Evolutionary conservation across 2,888 invertebrate genomes (phyloP).

Genomic region (Celastrina argiolus): DNA sequence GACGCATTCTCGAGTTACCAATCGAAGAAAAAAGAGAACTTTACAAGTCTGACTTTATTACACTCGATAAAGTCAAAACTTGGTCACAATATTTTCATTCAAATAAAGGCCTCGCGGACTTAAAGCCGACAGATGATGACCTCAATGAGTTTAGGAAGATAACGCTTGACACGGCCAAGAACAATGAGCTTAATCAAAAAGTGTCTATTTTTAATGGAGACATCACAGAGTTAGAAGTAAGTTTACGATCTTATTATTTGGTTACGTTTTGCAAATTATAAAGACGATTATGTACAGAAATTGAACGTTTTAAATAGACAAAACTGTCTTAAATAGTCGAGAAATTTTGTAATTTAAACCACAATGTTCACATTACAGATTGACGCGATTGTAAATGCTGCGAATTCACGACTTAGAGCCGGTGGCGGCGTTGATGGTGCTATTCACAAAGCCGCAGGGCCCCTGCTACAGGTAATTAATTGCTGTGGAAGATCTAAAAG

Average conservation of each 20-base stretch:
- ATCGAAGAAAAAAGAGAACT: conserved; percentile 73
- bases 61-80: conserved; percentile 67
- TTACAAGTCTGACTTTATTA: conserved; percentile 62
- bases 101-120: conserved; percentile 50
- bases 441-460: conserved; percentile 90
- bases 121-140: conserved; percentile 60
- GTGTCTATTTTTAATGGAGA: conserved; percentile 86
- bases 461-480: conserved; percentile 73
- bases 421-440: conserved; percentile 96
- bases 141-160: conserved; percentile 51
- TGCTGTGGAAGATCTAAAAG: too few relatives aligned
- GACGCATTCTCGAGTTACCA: conserved; percentile 70
- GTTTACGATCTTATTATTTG: not conserved
- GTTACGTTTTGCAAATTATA: too few relatives aligned
- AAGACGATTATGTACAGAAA: too few relatives aligned
- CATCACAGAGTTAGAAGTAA: conserved; percentile 86
- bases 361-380: conserved; percentile 62
- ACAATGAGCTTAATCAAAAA: conserved; percentile 73
- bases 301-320: too few relatives aligned
- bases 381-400: conserved; percentile 94
- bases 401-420: conserved; percentile 84
- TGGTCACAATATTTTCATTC: conserved; percentile 75
- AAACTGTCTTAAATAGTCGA: too few relatives aligned
- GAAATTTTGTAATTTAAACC: too few relatives aligned
- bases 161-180: conserved; percentile 51